Percentiles rank a stretch among this genome's conserved stretches.
phyloP scores from a whole-genome alignment of 1,140 invertebrate species.

The Papilio polytes region DNA sequence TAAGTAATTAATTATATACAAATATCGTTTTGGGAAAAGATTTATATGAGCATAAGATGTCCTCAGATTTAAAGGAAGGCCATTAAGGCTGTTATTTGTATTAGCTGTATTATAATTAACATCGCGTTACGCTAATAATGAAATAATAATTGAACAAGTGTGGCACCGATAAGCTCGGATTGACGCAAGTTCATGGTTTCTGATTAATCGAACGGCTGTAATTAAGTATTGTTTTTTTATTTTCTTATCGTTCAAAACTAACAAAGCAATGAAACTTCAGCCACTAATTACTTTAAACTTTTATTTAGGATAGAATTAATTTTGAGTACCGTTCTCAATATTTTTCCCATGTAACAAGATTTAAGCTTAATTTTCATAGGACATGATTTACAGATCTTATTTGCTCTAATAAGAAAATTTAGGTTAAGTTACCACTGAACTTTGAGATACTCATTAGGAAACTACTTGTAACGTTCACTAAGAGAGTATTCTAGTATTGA shows the following conservation, averaged over 20 bases:
- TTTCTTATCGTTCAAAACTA: background rate
- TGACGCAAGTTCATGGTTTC: conserved; percentile 16
- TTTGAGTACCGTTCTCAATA: background rate
- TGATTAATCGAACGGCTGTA: background rate
- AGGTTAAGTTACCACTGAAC: background rate
- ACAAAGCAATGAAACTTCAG: background rate
- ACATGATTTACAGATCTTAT: background rate
- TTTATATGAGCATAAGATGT: background rate
- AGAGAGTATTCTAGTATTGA: background rate
- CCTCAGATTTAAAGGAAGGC: background rate
- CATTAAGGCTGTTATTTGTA: background rate
- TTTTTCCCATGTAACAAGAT: background rate
- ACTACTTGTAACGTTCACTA: background rate
- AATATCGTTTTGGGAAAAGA: too few relatives aligned
- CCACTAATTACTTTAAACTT: background rate
- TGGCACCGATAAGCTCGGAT: background rate
- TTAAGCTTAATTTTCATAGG: too few relatives aligned
- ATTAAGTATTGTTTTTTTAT: background rate
- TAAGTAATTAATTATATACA: background rate
- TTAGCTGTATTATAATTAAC: background rate
- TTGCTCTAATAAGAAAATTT: background rate
- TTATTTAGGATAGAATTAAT: background rate
- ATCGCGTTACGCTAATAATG: conserved; percentile 14
- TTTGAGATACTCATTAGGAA: background rate
- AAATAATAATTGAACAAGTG: conserved; percentile 25